Percentiles rank a stretch among this genome's conserved stretches.
phyloP scores from a whole-genome alignment of 2,797 vertebrate species.

The Lithobates pipiens region DNA sequence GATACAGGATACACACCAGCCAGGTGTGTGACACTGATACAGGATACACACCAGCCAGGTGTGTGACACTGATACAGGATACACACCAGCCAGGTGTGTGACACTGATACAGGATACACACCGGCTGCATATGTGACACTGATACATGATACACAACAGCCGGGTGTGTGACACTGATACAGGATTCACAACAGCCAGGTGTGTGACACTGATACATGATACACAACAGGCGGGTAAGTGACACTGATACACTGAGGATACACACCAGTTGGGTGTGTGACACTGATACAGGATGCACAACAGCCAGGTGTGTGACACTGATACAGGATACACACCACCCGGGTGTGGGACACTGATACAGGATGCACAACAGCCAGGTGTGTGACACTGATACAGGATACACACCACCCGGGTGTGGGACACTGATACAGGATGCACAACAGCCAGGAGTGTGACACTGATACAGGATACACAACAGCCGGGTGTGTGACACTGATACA shows the following conservation, averaged over 20 bases:
- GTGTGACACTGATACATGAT: conserved; percentile 5
- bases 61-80: no score
- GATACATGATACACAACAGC: neutral
- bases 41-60: no score
- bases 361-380: neutral
- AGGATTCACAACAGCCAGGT: neutral
- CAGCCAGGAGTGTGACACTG: conserved; percentile 3
- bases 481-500: neutral
- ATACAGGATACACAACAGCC: neutral
- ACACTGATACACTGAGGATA: neutral
- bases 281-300: neutral
- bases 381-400: neutral
- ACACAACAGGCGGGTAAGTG: neutral
- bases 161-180: conserved; percentile 8
- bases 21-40: no score
- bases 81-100: no score
- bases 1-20: neutral
- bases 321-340: neutral
- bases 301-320: conserved; percentile 3
- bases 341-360: neutral
- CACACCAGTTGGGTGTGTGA: neutral
- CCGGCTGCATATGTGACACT: neutral
- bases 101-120: no score
- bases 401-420: neutral
- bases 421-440: neutral